A percentile compares a stretch with the other conserved stretches of the same genome.
Evolutionary conservation across 2,113 vertebrate species (phyloP).

Genomic region (Myiagra hebetior): DNA sequence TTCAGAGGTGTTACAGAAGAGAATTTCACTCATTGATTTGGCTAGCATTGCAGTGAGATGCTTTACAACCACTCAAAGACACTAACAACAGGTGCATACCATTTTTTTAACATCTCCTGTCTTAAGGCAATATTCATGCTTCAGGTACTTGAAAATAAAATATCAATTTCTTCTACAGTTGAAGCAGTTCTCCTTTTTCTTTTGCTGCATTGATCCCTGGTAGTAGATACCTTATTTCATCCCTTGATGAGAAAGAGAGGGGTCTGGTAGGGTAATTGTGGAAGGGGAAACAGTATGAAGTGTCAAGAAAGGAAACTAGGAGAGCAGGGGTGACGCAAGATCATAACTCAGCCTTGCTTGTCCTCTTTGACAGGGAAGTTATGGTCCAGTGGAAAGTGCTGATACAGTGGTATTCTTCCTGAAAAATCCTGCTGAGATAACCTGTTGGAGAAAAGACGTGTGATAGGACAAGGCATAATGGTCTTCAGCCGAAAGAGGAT

Average conservation of each 20-base stretch:
- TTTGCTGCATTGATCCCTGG: neutral
- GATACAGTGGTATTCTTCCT: neutral
- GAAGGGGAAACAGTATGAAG: neutral
- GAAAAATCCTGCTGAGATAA: neutral
- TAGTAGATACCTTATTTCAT: neutral
- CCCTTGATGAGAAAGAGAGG: neutral
- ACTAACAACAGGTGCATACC: neutral
- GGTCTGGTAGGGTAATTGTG: neutral
- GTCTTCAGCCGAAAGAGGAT: neutral
- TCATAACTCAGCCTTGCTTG: neutral
- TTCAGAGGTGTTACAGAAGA: neutral
- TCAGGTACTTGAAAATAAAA: neutral
- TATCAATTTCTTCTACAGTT: neutral
- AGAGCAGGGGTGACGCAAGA: neutral
- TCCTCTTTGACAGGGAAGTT: neutral
- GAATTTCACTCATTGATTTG: neutral
- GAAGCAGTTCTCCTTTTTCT: neutral
- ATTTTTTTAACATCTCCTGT: neutral
- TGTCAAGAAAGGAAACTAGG: neutral
- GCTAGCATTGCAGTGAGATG: neutral
- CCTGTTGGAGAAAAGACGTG: accelerated
- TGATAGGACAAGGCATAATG: accelerated
- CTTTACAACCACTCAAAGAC: neutral
- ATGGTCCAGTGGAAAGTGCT: neutral
- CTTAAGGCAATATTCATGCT: neutral